Evolutionary conservation across 2,888 invertebrate species (phyloP).

Genomic region (Zele albiditarsus): DNA sequence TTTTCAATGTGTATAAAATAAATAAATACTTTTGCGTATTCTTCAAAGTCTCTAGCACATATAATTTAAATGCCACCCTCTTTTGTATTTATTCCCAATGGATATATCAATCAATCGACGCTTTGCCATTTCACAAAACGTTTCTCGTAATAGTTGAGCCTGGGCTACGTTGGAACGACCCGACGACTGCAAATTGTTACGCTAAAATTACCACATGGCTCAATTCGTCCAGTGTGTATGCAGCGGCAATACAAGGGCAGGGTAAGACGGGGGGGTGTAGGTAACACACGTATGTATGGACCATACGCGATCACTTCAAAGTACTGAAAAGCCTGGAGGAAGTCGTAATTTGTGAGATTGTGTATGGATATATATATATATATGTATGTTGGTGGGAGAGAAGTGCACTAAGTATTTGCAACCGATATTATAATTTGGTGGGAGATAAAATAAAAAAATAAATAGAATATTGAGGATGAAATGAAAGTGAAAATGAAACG

Average conservation of each 20-base stretch:
- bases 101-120: conserved; percentile 68
- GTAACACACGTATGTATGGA: background rate
- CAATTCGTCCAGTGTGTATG: conserved; percentile 32
- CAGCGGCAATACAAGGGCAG: background rate
- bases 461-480: background rate
- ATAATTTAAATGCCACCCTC: conserved; percentile 5
- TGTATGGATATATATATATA: background rate
- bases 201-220: conserved; percentile 66
- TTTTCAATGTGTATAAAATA: too few relatives aligned
- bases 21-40: too few relatives aligned
- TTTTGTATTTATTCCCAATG: conserved; percentile 49
- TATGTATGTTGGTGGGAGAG: too few relatives aligned
- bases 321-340: conserved; percentile 30
- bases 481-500: background rate
- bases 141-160: background rate
- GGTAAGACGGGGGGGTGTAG: background rate
- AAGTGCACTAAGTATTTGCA: conserved; percentile 2
- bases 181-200: conserved; percentile 63
- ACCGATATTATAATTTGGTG: background rate
- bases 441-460: background rate
- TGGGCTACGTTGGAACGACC: conserved; percentile 57
- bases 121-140: conserved; percentile 40
- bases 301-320: conserved; percentile 41
- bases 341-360: conserved; percentile 46
- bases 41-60: conserved; percentile 18